Conservation (phyloP, 2,888 invertebrate species). For the Aproaerema taeniolella region DNA sequence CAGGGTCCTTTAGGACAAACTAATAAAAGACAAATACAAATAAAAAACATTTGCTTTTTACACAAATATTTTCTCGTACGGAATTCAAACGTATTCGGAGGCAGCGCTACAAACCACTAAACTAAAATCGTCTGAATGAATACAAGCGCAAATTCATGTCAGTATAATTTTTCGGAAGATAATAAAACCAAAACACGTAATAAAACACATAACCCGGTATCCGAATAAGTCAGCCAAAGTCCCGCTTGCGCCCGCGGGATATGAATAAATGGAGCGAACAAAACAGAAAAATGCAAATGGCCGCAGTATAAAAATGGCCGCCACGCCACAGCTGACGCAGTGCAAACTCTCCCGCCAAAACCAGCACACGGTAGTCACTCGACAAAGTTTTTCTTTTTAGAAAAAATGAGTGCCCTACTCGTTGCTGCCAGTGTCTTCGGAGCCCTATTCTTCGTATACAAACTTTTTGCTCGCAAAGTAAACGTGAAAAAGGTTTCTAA, state of each 20-base stretch:
- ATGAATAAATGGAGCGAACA: background rate
- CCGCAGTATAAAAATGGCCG: constrained; percentile 31
- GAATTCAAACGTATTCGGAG: too few species aligned
- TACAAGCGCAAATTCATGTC: too few species aligned
- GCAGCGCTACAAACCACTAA: too few species aligned
- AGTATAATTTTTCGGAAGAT: too few species aligned
- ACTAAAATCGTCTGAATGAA: too few species aligned
- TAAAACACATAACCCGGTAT: too few species aligned
- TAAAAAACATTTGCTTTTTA: too few species aligned
- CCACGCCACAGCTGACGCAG: constrained; percentile 25
- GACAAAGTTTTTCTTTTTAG: constrained; percentile 45
- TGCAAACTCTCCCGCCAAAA: constrained; percentile 43
- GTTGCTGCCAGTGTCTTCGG: constrained; percentile 37
- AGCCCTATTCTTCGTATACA: constrained; percentile 49
- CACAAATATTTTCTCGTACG: too few species aligned
- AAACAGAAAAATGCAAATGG: constrained; percentile 24
- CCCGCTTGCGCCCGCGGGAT: background rate
- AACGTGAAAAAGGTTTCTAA: constrained; percentile 34
- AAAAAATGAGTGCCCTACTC: constrained; percentile 63
- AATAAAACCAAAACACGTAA: too few species aligned
- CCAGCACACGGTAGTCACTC: constrained; percentile 51
- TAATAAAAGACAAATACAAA: too few species aligned
- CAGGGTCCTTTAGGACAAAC: too few species aligned
- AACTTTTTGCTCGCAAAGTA: constrained; percentile 40
- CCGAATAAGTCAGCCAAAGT: too few species aligned